Base-by-base conservation (phyloP, 2,113 vertebrate genomes). In the Dasyurus viverrinus region DNA sequence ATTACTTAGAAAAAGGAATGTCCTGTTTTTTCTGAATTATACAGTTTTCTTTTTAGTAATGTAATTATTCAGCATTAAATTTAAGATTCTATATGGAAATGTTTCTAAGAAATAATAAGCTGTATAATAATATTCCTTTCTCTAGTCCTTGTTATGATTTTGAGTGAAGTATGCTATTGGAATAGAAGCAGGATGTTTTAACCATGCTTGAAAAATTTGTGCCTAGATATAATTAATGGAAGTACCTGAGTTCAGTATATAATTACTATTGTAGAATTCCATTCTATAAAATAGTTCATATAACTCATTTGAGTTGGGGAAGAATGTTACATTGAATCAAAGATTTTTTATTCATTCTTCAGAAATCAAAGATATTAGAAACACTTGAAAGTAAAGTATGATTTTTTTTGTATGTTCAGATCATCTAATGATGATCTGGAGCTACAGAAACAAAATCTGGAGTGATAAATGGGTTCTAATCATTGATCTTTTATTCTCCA, bases 41-140 rank as follows among this genome's bases (percentile, higher is more conserved):
- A 46, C 93, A 84, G 55, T 96, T 95, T 36, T 12, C 60, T 92
- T 6, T 93, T 60, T 9, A 46, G 16, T 95, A 89, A 76, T 2
- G 16, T 54, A n/a, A 91, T 95, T 93, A 57, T 91, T 95, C 42
- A 68, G 16, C 30, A 53, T 93, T 46, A 93, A 92, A 95, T 89
- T 53, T 54, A 94, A 94, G 42, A 1, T 93, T 93, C 95, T 2
- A 89, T 90, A 84, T 55, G 30, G 76, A 95, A 93, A 76, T 68
- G 42, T 76, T 76, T 94, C 14, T 68, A 76, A 91, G 90, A 93
- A 57, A 93, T 94, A n/a, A 92, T 50, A 93, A 95, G 3, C 50
- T 93, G 50, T 93, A 6, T 90, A 12, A 36, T 93, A 47, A 25
- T 60, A 54, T 54, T 94, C 11, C 47, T 94, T 90, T 94, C 93